Evolutionary conservation across 64 coral and sea anemone species (phyloP).

Genomic region (Pachyseris speciosa): DNA sequence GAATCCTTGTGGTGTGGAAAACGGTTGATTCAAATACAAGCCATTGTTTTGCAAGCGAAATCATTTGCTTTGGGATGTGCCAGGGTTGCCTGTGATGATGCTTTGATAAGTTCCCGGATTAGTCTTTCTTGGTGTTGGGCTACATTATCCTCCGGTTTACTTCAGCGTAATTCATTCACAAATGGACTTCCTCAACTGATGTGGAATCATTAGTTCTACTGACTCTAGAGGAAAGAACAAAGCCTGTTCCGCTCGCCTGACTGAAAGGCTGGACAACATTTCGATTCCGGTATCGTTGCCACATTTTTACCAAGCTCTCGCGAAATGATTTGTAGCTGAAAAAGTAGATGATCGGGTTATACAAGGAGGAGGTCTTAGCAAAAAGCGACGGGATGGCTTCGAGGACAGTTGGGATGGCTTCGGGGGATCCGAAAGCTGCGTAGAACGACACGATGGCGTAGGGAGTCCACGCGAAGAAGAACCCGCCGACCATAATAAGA

Average conservation of each 20-base stretch:
- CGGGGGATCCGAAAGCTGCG: constrained; percentile 7
- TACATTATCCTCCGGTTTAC: background rate
- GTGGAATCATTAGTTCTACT: background rate
- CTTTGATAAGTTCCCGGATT: no score
- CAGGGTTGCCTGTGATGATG: no score
- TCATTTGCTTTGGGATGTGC: no score
- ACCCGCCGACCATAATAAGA: constrained; percentile 35
- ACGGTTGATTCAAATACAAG: no score
- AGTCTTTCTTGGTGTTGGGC: no score
- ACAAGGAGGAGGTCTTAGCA: constrained; percentile 64
- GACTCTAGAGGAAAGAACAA: background rate
- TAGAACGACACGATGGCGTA: constrained; percentile 70
- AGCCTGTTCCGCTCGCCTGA: background rate
- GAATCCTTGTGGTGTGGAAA: no score
- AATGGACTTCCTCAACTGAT: background rate
- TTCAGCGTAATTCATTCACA: background rate
- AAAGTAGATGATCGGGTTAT: constrained; percentile 81
- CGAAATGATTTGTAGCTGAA: constrained; percentile 76
- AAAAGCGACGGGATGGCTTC: constrained; percentile 43
- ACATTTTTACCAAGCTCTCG: constrained; percentile 20
- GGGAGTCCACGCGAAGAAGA: constrained; percentile 71
- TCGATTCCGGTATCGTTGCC: constrained; percentile 16
- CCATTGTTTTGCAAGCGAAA: no score
- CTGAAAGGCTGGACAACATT: background rate
- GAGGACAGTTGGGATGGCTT: background rate